Evolutionary conservation across 2,113 vertebrate species (phyloP).

Genomic region (Triplophysa dalaica): DNA sequence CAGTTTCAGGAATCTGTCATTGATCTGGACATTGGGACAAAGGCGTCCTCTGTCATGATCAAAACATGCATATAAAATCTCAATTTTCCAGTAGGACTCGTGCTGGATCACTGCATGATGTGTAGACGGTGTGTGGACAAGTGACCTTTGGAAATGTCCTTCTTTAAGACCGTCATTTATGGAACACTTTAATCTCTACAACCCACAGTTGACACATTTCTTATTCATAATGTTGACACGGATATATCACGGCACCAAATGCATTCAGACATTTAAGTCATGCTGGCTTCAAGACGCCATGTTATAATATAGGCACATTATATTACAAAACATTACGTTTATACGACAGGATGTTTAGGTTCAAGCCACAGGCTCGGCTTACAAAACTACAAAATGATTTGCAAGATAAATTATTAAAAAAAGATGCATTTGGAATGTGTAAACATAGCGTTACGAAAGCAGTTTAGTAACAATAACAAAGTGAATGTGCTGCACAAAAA

Average conservation of each 20-base stretch:
- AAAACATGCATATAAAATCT: neutral
- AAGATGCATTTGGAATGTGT: no score
- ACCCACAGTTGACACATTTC: neutral
- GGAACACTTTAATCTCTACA: neutral
- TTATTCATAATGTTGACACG: neutral
- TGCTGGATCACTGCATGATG: neutral
- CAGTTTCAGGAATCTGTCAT: neutral
- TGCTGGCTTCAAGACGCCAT: no score
- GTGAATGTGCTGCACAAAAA: no score
- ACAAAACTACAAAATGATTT: no score
- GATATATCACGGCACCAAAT: neutral
- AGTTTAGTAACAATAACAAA: no score
- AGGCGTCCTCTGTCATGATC: neutral
- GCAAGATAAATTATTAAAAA: no score
- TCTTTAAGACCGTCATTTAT: neutral
- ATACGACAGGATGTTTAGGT: no score
- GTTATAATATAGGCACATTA: no score
- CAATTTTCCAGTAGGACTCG: neutral
- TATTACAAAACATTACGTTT: no score
- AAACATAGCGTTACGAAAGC: no score
- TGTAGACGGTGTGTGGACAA: neutral
- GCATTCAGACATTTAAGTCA: neutral
- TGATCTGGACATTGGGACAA: constrained; percentile 2
- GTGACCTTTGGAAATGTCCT: neutral
- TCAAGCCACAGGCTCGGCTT: no score